Base-by-base conservation (phyloP, 2,888 invertebrate species). In the Leucophenga montana region DNA sequence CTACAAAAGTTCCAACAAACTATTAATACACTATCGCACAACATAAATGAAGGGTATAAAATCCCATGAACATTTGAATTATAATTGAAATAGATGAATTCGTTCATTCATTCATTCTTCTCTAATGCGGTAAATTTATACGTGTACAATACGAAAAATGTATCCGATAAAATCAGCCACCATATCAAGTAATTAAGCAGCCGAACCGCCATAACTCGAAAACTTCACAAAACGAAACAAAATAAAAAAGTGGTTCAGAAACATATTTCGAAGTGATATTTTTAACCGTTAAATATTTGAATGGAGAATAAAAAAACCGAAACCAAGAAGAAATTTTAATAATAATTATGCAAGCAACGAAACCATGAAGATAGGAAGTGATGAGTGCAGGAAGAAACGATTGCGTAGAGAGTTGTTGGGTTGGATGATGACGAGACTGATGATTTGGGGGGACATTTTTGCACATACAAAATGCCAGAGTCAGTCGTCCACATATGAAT, bases 401-500 rank as follows among this genome's bases (percentile, higher is more conserved):
- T 3, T 33, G 8, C 33, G 8, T 33, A 33, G 33, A 39, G 39
- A 39, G 53, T 53, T 53, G 48, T 53, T 53, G 53, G 9, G 9
- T 53, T 13, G 31, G 11, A 8, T 31, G 31, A n/a, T 27, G 57
- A n/a, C 31, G 22, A 11, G n/a, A 31, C 31, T 16, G 31, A 31
- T 57, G 31, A 57, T 57, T 27, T 57, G 31, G 27, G 31, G 57
- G 31, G 31, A 57, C 27, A 31, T n/a, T 61, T 61, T 61, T 56
- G 20, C 44, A 39, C 39, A 39, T 39, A 39, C 39, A 20, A 56
- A 64, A 64, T 64, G 44, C 33, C 65, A 65, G 20, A 44, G 33
- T 16, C 22, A 44, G 27, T 18, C 48, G 46, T 11, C n/a, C 44
- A 44, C 27, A 82, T 84, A 84, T 79, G 83, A 79, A 85, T 80